These are phyloP conservation scores for Zygothrica quintamaculata DNA, from an alignment of 2,888 invertebrate genomes.

Conservation along the genomic window DNA sequence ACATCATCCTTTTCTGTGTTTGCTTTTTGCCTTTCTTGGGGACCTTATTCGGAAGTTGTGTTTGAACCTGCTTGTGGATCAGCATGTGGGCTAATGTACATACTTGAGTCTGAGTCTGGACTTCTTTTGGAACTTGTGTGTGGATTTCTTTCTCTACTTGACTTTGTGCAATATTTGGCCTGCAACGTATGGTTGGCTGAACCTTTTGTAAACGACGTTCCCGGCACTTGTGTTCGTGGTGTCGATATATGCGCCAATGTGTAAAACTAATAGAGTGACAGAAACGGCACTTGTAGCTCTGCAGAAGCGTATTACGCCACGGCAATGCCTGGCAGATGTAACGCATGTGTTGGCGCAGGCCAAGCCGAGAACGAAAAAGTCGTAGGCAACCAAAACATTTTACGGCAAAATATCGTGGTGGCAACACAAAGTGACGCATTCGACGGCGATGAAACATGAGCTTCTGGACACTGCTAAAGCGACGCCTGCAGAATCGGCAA, in stretches of 20 bases:
- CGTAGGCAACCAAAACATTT: constrained; percentile 78
- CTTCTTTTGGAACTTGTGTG: too few relatives aligned
- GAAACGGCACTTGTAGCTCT: constrained; percentile 76
- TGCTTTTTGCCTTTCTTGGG: not conserved
- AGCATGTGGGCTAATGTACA: too few relatives aligned
- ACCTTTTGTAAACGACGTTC: constrained; percentile 2
- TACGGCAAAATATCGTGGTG: constrained; percentile 44
- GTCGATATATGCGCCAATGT: constrained; percentile 80
- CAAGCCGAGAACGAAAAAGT: constrained; percentile 75
- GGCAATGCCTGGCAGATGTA: constrained; percentile 80
- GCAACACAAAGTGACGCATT: constrained; percentile 48
- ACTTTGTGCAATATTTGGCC: not conserved
- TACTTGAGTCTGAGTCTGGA: too few relatives aligned
- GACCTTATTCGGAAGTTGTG: not conserved
- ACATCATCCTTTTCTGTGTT: constrained; percentile 20
- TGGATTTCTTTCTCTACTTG: not conserved
- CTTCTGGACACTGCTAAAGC: constrained; percentile 44
- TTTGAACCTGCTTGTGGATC: too few relatives aligned
- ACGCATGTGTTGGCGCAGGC: constrained; percentile 81
- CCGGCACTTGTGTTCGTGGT: constrained; percentile 76
- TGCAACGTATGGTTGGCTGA: not conserved
- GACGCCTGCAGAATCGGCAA: constrained; percentile 47
- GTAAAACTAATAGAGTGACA: constrained; percentile 75
- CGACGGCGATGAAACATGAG: constrained; percentile 66
- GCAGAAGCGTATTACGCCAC: constrained; percentile 58